Conservation (phyloP, 53 echinoderm and acorn worm species). For the Crossaster papposus region DNA sequence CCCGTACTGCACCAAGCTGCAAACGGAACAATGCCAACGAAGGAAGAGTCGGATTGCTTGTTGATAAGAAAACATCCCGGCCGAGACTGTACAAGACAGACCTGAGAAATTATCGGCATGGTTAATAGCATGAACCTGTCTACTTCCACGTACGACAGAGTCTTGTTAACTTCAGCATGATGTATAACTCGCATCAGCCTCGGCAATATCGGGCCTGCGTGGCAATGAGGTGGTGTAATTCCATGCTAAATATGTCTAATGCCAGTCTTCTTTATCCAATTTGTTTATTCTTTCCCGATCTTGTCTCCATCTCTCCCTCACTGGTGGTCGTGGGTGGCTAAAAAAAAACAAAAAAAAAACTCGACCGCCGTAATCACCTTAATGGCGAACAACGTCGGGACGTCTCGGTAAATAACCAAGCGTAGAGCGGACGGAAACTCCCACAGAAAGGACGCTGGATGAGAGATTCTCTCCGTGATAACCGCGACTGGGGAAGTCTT, state of each 20-base stretch:
- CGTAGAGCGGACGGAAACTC: background rate
- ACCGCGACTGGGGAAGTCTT: conserved; percentile 27
- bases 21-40: conserved; percentile 1
- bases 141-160: conserved; percentile 8
- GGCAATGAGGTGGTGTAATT: conserved; percentile 24
- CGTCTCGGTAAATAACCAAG: conserved; percentile 15
- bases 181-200: background rate
- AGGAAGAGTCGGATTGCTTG: conserved; percentile 27
- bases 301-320: conserved; percentile 3
- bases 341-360: too few species aligned
- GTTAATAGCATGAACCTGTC: background rate
- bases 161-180: conserved; percentile 17
- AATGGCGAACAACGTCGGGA: conserved; percentile 21
- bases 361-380: conserved; percentile 16
- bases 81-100: background rate
- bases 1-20: conserved; percentile 28
- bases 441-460: conserved; percentile 1
- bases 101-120: background rate
- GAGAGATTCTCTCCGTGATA: conserved; percentile 10
- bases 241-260: conserved; percentile 37
- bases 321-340: background rate
- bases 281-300: conserved; percentile 6
- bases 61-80: background rate
- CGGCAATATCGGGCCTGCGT: background rate
- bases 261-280: conserved; percentile 39